Conservation (phyloP, 2,797 vertebrate species). For the Pseudocheirus occidentalis region DNA sequence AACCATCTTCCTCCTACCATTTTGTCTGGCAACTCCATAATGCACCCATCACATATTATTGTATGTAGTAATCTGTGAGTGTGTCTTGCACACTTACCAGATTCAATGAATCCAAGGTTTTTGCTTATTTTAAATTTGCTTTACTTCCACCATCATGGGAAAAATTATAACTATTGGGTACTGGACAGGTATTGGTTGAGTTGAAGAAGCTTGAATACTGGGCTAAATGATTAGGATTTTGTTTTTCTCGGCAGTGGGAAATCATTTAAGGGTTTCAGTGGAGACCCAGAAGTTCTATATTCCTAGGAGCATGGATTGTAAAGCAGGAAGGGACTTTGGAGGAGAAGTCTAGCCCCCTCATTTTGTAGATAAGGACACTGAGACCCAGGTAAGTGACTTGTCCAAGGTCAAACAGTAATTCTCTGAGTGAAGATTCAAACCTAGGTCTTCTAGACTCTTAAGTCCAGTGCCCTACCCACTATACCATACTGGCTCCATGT, state of each 20-base stretch:
- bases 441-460: not conserved
- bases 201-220: not conserved
- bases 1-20: not conserved
- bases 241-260: not conserved
- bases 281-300: not conserved
- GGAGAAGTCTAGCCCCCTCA: not conserved
- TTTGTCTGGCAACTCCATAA: not conserved
- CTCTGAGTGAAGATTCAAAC: not conserved
- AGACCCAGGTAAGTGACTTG: not conserved
- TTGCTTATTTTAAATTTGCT: too few species aligned
- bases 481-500: not conserved
- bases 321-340: not conserved
- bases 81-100: not conserved
- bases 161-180: not conserved
- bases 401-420: not conserved
- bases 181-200: not conserved
- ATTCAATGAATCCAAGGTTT: not conserved
- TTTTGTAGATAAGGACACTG: not conserved
- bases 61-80: too few species aligned
- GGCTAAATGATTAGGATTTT: not conserved
- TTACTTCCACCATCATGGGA: not conserved
- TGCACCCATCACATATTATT: not conserved
- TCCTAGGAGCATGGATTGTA: not conserved
- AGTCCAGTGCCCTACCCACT: not conserved
- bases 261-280: not conserved